A percentile compares a stretch with the other conserved stretches of the same genome.
Evolutionary conservation across 2,888 invertebrate genomes (phyloP).

Genomic region (Lasioglossum calceatum): DNA sequence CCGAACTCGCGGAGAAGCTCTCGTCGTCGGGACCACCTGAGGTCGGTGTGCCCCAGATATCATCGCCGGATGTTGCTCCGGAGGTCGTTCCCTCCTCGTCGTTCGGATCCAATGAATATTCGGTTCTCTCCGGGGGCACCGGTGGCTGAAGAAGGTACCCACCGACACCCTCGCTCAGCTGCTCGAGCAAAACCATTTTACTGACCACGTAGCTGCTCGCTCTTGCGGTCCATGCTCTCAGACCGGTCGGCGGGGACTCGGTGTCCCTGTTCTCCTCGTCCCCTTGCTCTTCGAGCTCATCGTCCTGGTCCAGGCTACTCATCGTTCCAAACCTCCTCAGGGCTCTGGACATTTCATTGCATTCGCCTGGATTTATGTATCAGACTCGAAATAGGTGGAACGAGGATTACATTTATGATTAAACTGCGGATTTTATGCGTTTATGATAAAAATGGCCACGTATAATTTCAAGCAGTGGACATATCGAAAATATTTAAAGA

Average conservation of each 20-base stretch:
- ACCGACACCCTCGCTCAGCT: slow-evolving; percentile 86
- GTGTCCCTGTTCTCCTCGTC: slow-evolving; percentile 80
- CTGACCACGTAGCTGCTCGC: slow-evolving; percentile 93
- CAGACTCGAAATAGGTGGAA: not conserved
- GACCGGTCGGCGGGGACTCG: slow-evolving; percentile 85
- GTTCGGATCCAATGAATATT: slow-evolving; percentile 80
- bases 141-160: slow-evolving; percentile 81
- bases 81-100: slow-evolving; percentile 93
- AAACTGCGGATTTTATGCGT: not conserved
- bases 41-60: slow-evolving; percentile 95
- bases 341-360: slow-evolving; percentile 70
- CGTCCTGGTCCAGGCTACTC: slow-evolving; percentile 84
- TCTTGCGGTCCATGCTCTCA: slow-evolving; percentile 91
- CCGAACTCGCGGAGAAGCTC: slow-evolving; percentile 83
- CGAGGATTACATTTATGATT: too few relatives aligned
- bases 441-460: too few relatives aligned
- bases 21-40: slow-evolving; percentile 94
- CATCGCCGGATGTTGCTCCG: slow-evolving; percentile 93
- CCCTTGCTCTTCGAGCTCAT: slow-evolving; percentile 80
- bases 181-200: slow-evolving; percentile 91
- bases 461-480: too few relatives aligned
- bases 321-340: slow-evolving; percentile 84
- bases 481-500: too few relatives aligned
- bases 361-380: not conserved
- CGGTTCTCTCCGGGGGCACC: slow-evolving; percentile 81